phyloP scores from a whole-genome alignment of 2,797 vertebrate genomes.

The Parambassis ranga region DNA sequence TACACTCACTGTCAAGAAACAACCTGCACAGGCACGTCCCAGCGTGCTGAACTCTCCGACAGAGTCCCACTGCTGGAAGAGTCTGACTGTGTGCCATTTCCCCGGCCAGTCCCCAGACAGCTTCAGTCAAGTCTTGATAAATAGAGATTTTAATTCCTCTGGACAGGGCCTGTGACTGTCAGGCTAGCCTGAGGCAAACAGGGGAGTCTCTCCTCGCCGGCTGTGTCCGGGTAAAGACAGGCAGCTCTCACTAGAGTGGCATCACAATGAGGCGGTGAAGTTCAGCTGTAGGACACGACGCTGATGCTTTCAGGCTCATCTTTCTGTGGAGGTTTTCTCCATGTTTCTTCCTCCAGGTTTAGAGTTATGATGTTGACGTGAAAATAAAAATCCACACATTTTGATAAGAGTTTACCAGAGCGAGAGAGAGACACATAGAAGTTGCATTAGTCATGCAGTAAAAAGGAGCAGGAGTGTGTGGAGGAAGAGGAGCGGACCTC shows the following conservation, averaged over 20 bases:
- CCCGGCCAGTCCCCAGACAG: slow-evolving; percentile 31
- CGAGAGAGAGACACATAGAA: background rate
- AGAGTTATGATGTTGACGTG: slow-evolving; percentile 21
- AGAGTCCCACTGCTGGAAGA: slow-evolving; percentile 54
- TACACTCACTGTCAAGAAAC: slow-evolving; percentile 22
- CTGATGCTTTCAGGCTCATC: background rate
- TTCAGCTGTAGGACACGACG: slow-evolving; percentile 56
- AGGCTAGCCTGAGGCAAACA: slow-evolving; percentile 51
- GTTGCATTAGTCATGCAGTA: slow-evolving; percentile 68
- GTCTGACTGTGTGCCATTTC: slow-evolving; percentile 33
- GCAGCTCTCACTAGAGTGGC: slow-evolving; percentile 36
- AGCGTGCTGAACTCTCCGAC: slow-evolving; percentile 47
- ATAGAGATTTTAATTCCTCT: slow-evolving; percentile 62
- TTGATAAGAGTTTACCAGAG: slow-evolving; percentile 40
- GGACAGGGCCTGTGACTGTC: slow-evolving; percentile 55
- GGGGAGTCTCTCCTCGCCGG: slow-evolving; percentile 27
- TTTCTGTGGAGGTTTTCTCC: background rate
- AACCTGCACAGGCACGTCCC: background rate
- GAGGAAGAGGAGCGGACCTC: slow-evolving; percentile 72
- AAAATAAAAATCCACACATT: slow-evolving; percentile 44
- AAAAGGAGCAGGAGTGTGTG: slow-evolving; percentile 58
- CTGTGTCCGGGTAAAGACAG: slow-evolving; percentile 37
- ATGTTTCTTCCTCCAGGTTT: slow-evolving; percentile 22
- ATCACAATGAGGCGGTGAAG: slow-evolving; percentile 57
- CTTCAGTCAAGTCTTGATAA: slow-evolving; percentile 48